These are phyloP conservation scores for Cyprinella venusta DNA, from an alignment of 2,797 vertebrate species.

Conservation along the genomic window DNA sequence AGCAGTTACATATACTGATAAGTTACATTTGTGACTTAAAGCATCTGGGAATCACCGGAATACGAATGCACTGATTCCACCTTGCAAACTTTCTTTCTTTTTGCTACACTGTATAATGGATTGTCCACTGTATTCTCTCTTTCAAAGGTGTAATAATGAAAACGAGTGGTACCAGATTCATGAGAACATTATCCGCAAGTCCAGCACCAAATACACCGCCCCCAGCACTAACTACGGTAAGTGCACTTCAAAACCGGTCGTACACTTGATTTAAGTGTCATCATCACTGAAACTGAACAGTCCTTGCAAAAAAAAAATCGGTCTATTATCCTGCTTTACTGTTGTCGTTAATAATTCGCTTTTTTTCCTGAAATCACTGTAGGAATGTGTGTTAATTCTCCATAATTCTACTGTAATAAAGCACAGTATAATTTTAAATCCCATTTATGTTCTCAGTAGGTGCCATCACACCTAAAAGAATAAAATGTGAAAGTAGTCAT, in stretches of 20 bases:
- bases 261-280: neutral
- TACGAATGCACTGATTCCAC: neutral
- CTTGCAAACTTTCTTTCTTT: neutral
- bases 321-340: neutral
- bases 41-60: neutral
- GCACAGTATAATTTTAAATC: neutral
- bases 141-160: slow-evolving; percentile 94
- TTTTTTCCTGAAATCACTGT: neutral
- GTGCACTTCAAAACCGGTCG: neutral
- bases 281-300: slow-evolving; percentile 3
- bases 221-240: slow-evolving; percentile 99
- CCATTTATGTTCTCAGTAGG: neutral
- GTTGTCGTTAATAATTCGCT: neutral
- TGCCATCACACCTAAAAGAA: neutral
- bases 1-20: neutral
- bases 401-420: neutral
- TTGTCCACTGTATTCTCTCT: neutral
- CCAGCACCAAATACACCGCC: slow-evolving; percentile 98
- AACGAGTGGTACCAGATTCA: slow-evolving; percentile 99
- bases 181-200: slow-evolving; percentile 98
- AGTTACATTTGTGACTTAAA: slow-evolving; percentile 9
- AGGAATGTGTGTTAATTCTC: neutral
- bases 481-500: neutral
- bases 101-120: neutral
- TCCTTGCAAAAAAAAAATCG: neutral